Base-by-base conservation (phyloP, 2,113 vertebrate genomes). In the Rattus rattus region DNA sequence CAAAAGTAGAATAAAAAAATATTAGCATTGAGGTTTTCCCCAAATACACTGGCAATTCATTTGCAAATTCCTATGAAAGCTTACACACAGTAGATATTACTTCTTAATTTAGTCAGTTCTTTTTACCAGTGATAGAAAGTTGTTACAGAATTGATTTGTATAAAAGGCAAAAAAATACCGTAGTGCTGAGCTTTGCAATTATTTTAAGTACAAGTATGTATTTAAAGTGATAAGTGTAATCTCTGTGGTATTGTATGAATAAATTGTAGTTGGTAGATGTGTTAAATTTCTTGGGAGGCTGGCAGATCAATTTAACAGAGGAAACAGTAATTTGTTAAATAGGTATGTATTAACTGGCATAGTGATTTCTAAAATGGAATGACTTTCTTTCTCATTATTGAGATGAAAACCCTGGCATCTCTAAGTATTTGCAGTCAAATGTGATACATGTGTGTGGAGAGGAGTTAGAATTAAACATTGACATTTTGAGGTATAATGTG, bases 401-500 rank as follows among this genome's bases (percentile, higher is more conserved):
- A 94, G 6, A 87, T 30, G 39, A 86, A 73, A 96, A 79, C 8
- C 2, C 14, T 79, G 80, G 36, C 61, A 86, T 83, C 77, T 79
- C 77, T 93, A 91, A 90, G 20, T 63, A 77, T 93, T 93, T 95
- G 10, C 26, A 93, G 76, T 90, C 36, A 93, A 91, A 93, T 76
- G 12, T 12, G 20, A 94, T 61, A 92, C 63, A n/a, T 92, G 16
- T 61, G 87, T 90, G 90, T 89, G 91, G 33, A 92, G 94, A 95
- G 65, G 75, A 91, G 39, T 81, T 91, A 88, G n/a, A 79, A 80
- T 86, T 88, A 75, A 96, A 83, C 77, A 89, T 17, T 94, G 87
- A 91, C n/a, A 89, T 76, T 52, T 91, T 86, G 75, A 92, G 86
- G 54, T 95, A 88, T 94, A 94, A 97, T 96, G 80, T 91, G 85